A percentile compares a stretch with the other conserved stretches of the same genome.
phyloP scores from a whole-genome alignment of 2,113 vertebrate genomes.

The Chaenogobius annularis region DNA sequence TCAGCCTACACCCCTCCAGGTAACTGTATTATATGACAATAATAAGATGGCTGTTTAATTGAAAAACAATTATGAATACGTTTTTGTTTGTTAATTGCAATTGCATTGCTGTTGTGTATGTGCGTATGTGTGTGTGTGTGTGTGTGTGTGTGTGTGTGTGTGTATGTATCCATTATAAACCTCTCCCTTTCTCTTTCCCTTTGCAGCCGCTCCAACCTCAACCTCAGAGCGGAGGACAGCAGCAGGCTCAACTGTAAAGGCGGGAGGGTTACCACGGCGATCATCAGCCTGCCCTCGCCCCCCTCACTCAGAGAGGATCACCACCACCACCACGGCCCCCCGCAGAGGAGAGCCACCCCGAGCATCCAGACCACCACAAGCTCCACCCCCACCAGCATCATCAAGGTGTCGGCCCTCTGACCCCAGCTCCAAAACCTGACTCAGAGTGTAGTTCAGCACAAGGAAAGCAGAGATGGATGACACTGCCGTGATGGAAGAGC shows the following conservation, averaged over 20 bases:
- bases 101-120: no score
- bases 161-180: no score
- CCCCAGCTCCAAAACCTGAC: conserved; percentile 11
- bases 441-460: conserved; percentile 7
- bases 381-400: conserved; percentile 80
- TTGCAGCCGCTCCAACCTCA: conserved; percentile 90
- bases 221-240: conserved; percentile 86
- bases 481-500: conserved; percentile 25
- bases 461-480: conserved; percentile 12
- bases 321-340: conserved; percentile 76
- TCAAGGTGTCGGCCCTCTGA: conserved; percentile 96
- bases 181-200: not conserved
- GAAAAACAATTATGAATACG: no score
- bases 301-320: conserved; percentile 80
- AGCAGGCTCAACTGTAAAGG: conserved; percentile 88
- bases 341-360: conserved; percentile 66
- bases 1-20: conserved; percentile 84
- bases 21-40: conserved; percentile 43
- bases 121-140: no score
- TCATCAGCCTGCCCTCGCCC: conserved; percentile 93
- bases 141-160: no score
- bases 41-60: no score
- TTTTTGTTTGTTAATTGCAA: no score
- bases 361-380: conserved; percentile 81
- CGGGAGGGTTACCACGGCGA: conserved; percentile 90